phyloP scores from a whole-genome alignment of 2,113 vertebrate genomes.

The Malaclemys terrapin region DNA sequence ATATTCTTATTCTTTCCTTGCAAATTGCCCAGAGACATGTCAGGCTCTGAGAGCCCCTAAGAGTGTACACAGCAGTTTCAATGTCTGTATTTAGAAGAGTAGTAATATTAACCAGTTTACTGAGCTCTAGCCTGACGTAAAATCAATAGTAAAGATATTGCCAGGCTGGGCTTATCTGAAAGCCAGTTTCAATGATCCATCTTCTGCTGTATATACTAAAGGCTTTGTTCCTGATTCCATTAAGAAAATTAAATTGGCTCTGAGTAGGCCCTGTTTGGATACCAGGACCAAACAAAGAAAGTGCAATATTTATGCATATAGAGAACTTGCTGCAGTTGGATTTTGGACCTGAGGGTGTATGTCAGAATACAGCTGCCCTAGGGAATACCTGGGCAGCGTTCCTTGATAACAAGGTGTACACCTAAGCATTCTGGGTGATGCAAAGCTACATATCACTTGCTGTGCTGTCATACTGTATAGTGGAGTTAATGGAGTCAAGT shows the following conservation, averaged over 20 bases:
- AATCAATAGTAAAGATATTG: constrained; percentile 69
- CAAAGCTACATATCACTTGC: not conserved
- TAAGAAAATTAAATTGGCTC: constrained; percentile 75
- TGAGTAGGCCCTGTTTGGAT: not conserved
- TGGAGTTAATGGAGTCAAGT: not conserved
- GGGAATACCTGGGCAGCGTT: not conserved
- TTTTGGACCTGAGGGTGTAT: not conserved
- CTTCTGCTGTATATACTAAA: constrained; percentile 48
- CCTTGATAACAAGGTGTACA: not conserved
- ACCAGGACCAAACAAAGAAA: not conserved
- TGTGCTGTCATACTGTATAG: not conserved
- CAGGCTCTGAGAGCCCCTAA: not conserved
- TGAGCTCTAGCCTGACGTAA: constrained; percentile 48
- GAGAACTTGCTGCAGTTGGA: constrained; percentile 15
- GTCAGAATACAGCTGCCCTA: not conserved
- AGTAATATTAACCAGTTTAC: constrained; percentile 4
- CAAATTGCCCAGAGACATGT: constrained; percentile 8
- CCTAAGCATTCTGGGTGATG: not conserved
- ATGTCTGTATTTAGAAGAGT: constrained; percentile 32
- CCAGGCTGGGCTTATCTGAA: constrained; percentile 46
- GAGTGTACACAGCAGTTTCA: not conserved
- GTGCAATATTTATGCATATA: constrained; percentile 23
- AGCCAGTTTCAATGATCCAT: constrained; percentile 63
- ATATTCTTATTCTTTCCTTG: not conserved
- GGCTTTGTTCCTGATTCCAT: constrained; percentile 65